Evolutionary conservation across 35 echinoderm and acorn worm species (phyloP), one percentile per base, ranked within the genome.

Genomic region (Heliocidaris erythrogramma): DNA sequence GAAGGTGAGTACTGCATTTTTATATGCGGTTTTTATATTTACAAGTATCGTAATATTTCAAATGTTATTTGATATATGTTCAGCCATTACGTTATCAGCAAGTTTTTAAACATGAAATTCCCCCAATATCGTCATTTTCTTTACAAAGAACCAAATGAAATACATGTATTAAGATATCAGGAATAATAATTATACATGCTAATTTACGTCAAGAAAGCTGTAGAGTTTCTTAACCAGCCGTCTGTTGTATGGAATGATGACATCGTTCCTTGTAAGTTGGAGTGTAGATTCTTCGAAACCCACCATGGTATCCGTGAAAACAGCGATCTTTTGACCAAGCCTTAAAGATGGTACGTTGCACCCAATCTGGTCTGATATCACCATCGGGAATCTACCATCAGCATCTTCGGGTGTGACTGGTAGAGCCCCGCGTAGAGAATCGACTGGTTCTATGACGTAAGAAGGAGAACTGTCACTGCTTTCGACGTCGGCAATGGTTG

Each of bases 201-300:
- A 84, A 16, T 84, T 84, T 4, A 16, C 14, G 0, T 84, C 4
- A 84, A 16, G n/a, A 84, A 84, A 84, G 69, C 69, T 84, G 2
- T 84, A 16, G 2, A 84, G 87, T 24, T 48, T 89, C 18, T 18
- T 9, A 24, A 32, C 87, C 30, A 92, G 27, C n/a, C 49, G 31
- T n/a, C 49, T 59, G 47, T 59, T 49, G 50, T 50, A 92, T 56
- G 91, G 48, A 47, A 92, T 48, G 17, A 92, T 59, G 91, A 92
- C 91, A n/a, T 92, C 91, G 21, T 42, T 59, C 13, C 91, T 92
- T 30, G 29, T 59, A 16, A 92, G 48, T 6, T n/a, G 91, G 10
- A 92, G 49, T 59, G 50, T 30, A 30, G 31, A 42, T 48, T 48
- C 91, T 2, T 52, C 21, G 48, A 59, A 30, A 1, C 48, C 11